phyloP scores from a whole-genome alignment of 2,113 vertebrate species.

The Hydropotes inermis region DNA sequence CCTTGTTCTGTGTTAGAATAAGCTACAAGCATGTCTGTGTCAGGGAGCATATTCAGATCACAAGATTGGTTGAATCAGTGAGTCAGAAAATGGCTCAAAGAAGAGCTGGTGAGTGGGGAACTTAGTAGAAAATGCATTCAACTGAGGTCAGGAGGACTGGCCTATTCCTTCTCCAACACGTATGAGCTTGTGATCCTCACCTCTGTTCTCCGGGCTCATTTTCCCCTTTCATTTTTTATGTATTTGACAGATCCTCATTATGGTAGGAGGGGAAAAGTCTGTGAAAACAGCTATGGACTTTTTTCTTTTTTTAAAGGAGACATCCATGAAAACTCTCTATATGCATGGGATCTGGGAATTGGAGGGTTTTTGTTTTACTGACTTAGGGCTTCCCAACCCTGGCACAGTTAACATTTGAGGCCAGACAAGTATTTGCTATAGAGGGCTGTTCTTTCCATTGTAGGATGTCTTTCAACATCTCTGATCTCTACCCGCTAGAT shows the following conservation, averaged over 20 bases:
- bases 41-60: conserved; percentile 21
- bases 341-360: background rate
- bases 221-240: background rate
- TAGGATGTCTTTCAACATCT: background rate
- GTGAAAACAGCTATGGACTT: background rate
- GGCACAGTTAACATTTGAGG: background rate
- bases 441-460: background rate
- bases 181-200: background rate
- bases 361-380: background rate
- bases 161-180: background rate
- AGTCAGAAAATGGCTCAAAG: conserved; percentile 43
- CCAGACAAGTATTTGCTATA: background rate
- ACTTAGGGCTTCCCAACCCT: background rate
- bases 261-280: background rate
- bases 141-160: background rate
- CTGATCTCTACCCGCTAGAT: background rate
- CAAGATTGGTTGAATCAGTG: conserved; percentile 25
- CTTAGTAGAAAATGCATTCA: background rate
- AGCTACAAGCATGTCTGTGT: background rate
- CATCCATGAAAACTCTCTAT: background rate
- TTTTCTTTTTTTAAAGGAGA: background rate
- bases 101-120: background rate
- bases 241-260: background rate
- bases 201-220: background rate
- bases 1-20: background rate